Conservation (phyloP, 2,113 vertebrate genomes). For the Brienomyrus brachyistius region DNA sequence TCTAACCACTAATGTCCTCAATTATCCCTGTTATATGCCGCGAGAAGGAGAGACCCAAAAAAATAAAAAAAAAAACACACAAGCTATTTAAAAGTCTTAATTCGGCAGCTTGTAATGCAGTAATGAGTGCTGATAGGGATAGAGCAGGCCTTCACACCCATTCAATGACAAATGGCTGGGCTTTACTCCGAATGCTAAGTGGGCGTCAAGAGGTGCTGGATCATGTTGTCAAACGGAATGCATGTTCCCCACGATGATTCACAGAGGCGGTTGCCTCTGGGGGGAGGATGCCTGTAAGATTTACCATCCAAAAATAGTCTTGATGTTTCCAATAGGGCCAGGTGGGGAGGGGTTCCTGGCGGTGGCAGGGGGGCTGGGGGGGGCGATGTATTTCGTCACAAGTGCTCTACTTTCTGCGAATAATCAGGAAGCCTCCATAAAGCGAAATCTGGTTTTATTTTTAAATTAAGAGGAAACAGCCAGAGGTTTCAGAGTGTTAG, state of each 20-base stretch:
- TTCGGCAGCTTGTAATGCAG: constrained; percentile 16
- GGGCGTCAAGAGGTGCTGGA: constrained; percentile 27
- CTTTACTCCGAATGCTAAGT: constrained; percentile 27
- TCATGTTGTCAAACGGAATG: constrained; percentile 28
- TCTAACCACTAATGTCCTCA: constrained; percentile 17
- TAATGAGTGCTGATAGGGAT: constrained; percentile 23
- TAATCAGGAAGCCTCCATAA: neutral
- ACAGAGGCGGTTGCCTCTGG: constrained; percentile 6
- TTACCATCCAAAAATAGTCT: constrained; percentile 23
- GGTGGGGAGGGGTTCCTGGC: neutral
- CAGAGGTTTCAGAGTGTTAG: neutral
- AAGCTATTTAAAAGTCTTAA: constrained; percentile 20
- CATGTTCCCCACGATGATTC: constrained; percentile 23
- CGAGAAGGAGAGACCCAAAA: neutral
- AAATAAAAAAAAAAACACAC: neutral
- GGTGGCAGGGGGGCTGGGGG: neutral
- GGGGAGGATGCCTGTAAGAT: constrained; percentile 16
- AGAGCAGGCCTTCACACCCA: constrained; percentile 7
- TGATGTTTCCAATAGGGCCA: constrained; percentile 18
- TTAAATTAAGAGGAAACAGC: neutral
- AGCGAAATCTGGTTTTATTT: neutral
- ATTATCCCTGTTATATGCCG: constrained; percentile 17
- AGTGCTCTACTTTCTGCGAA: neutral
- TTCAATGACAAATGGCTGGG: constrained; percentile 21
- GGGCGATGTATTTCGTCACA: neutral